Conservation (phyloP, 2,113 vertebrate species). For the Takifugu flavidus region DNA sequence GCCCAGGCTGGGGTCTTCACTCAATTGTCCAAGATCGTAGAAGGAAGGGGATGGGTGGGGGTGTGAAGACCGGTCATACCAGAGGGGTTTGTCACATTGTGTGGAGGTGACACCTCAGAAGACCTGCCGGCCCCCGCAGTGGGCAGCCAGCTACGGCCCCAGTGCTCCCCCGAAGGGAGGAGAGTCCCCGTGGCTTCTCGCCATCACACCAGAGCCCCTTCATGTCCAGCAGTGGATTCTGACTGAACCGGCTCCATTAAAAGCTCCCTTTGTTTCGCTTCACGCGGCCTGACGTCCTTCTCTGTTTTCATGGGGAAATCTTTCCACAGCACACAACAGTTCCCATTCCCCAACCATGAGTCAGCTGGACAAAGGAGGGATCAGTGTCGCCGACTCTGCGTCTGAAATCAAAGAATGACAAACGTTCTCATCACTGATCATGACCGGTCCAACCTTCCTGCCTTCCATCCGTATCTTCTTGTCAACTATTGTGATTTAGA, state of each 20-base stretch:
- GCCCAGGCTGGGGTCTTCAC: constrained; percentile 54
- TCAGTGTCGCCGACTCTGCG: constrained; percentile 53
- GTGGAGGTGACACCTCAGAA: constrained; percentile 68
- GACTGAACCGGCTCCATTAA: constrained; percentile 44
- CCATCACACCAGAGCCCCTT: constrained; percentile 59
- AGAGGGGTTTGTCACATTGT: constrained; percentile 72
- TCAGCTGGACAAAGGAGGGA: constrained; percentile 69
- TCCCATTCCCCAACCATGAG: constrained; percentile 70
- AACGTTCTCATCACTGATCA: constrained; percentile 35
- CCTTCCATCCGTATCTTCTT: constrained; percentile 21
- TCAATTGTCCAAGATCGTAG: constrained; percentile 53
- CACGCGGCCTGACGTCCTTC: constrained; percentile 43
- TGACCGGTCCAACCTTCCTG: constrained; percentile 26
- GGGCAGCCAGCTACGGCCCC: constrained; percentile 41
- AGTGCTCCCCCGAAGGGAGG: constrained; percentile 44
- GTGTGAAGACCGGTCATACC: constrained; percentile 60
- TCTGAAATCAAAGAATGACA: constrained; percentile 53
- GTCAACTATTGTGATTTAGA: constrained; percentile 21
- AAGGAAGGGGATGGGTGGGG: constrained; percentile 42
- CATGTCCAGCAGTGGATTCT: constrained; percentile 37
- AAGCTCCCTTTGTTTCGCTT: constrained; percentile 64
- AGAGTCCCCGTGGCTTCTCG: constrained; percentile 56
- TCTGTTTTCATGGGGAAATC: constrained; percentile 64
- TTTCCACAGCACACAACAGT: constrained; percentile 65
- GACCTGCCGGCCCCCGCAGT: constrained; percentile 59